phyloP scores from a whole-genome alignment of 2,888 invertebrate genomes.

The Pterostichus madidus region DNA sequence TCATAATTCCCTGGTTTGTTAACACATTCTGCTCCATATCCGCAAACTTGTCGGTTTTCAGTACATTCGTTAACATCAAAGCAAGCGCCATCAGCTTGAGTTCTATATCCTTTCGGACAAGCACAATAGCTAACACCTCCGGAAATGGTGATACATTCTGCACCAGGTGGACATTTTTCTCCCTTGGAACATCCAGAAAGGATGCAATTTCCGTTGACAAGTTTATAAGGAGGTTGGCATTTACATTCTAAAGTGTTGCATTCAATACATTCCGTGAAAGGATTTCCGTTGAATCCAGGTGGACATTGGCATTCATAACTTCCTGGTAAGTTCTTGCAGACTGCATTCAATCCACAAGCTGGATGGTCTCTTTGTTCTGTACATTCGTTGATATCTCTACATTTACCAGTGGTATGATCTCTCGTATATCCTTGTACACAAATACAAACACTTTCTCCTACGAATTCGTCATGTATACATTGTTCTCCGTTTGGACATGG shows the following conservation, averaged over 20 bases:
- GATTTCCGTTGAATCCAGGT: conserved; percentile 92
- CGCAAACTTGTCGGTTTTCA: conserved; percentile 88
- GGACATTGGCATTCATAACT: conserved; percentile 96
- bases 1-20: conserved; percentile 88
- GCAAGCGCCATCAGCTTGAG: conserved; percentile 89
- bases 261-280: conserved; percentile 91
- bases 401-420: conserved; percentile 85
- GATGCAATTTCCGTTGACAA: conserved; percentile 90
- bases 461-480: conserved; percentile 87
- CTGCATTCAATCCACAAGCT: conserved; percentile 92
- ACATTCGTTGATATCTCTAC: conserved; percentile 93
- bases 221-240: conserved; percentile 92
- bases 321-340: conserved; percentile 95
- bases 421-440: conserved; percentile 93
- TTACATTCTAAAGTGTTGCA: conserved; percentile 91
- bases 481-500: conserved; percentile 93
- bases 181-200: conserved; percentile 90
- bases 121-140: conserved; percentile 96
- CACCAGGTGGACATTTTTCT: conserved; percentile 90
- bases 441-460: conserved; percentile 90
- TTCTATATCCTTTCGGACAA: conserved; percentile 92
- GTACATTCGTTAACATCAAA: conserved; percentile 91
- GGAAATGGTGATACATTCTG: conserved; percentile 93
- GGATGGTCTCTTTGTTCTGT: conserved; percentile 86
- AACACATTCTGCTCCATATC: conserved; percentile 91